Evolutionary conservation across 2,888 invertebrate species (phyloP), one percentile per base, ranked within the genome.

Genomic region (Limnephilus rhombicus): DNA sequence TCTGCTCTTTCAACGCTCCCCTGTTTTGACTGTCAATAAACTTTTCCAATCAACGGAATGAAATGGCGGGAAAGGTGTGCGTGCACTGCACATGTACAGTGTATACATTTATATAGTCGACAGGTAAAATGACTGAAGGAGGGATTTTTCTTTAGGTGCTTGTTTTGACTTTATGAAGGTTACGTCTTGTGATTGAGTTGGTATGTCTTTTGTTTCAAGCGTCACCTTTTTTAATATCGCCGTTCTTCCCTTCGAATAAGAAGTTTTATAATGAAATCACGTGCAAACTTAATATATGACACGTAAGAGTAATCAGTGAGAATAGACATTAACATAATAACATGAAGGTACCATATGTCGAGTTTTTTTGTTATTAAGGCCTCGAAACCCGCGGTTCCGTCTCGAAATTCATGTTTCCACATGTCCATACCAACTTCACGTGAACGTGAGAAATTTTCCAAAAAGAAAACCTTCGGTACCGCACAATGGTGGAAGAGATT

Each of bases 241-340:
- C 9, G 24, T 2, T 68, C 24, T 68, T n/a, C 1, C 68, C 24
- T 7, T 1, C 24, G 2, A 68, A 68, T 24, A 68, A 24, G 68
- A 68, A 24, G 9, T 68, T 68, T 68, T n/a, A 68, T n/a, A 68
- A 68, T 68, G 24, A 24, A 68, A 68, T 68, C 68, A 68, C 68
- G 68, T 68, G 68, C 68, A 68, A 68, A 68, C 68, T 1, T 68
- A 68, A 68, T 68, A 68, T 68, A 68, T 68, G 68, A n/a, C 68
- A 68, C 68, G 68, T 68, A 68, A 68, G 68, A 68, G 68, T 68
- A 68, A 68, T 68, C 68, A 68, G 68, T 68, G 68, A 68, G n/a
- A 24, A 68, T 68, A 24, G 24, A 68, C 68, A 68, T 68, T 68
- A 68, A 68, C 68, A 68, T 68, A 68, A 68, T 68, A 68, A 68